Percentiles rank a stretch among this genome's conserved stretches.
Conservation (phyloP, 2,113 vertebrate species). For the Colaptes auratus region DNA sequence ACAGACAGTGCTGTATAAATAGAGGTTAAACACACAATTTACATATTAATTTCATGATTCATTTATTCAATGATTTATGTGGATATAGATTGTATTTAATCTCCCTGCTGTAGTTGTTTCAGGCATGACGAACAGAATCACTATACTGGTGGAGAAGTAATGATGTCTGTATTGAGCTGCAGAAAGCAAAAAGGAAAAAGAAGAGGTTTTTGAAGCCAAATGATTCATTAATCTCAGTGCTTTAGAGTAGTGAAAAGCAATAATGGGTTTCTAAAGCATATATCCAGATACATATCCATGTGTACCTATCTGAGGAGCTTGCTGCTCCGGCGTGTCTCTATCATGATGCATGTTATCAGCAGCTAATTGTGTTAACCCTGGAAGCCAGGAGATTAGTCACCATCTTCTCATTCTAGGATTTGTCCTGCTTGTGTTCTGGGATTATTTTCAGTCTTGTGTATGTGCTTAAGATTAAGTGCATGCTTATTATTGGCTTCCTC, state of each 20-base stretch:
- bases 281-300: not conserved
- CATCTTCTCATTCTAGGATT: not conserved
- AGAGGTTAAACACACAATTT: constrained; percentile 95
- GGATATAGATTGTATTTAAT: constrained; percentile 90
- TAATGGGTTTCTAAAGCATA: constrained; percentile 37
- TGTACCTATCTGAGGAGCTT: not conserved
- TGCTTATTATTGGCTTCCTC: not conserved
- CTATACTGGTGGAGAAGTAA: constrained; percentile 65
- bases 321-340: not conserved
- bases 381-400: not conserved
- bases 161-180: constrained; percentile 73
- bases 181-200: constrained; percentile 39
- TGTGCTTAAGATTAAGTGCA: not conserved
- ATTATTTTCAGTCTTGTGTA: fast-evolving
- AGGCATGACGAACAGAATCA: constrained; percentile 80
- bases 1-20: constrained; percentile 91
- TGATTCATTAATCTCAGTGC: constrained; percentile 66
- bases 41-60: constrained; percentile 97
- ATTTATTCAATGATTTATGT: constrained; percentile 95
- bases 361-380: not conserved
- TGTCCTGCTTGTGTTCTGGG: fast-evolving
- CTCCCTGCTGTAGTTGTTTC: constrained; percentile 80
- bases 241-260: constrained; percentile 33
- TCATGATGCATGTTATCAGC: not conserved
- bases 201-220: constrained; percentile 52